Base-by-base conservation (phyloP, 2,797 vertebrate genomes). In the Liparis tanakae region DNA sequence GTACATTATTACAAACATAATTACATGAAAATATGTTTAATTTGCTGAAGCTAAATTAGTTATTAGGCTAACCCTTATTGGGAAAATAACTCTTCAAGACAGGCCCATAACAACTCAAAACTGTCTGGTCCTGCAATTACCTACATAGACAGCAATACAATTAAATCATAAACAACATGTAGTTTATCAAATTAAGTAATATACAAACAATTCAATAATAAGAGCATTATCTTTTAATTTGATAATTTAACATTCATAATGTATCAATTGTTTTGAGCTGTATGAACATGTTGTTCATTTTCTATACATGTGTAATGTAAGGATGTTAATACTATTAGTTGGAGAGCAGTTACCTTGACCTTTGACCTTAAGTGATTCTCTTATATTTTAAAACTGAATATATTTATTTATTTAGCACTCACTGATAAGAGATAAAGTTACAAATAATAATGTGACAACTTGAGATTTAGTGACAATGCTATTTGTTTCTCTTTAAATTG, bases 371-470 rank as follows among this genome's bases (percentile, higher is more conserved):
- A 20, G 37, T 14, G 12, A 51, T 46, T 56, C n/a, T 64, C 25
- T 30, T 30, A 30, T 30, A 30, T 30, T 30, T 30, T 30, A 2
- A 30, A 30, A 30, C 25, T 30, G 25, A 30, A 30, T 30, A 30
- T 30, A 56, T 76, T 55, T 55, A 56, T 76, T 55, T 55, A 71
- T 79, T 77, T n/a, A 53, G 15, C 10, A 37, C 2, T 54, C n/a
- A 67, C 20, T 43, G 30, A 65, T 54, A 8, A 33, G 5, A 72
- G 18, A 30, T 13, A 30, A 34, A 65, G 6, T 65, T 60, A 50
- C 9, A 67, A 58, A 33, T 5, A 78, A 18, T 7, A 46, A 46
- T 7, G 25, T 30, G 25, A 30, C 25, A 67, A 43, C 0, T 44
- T n/a, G 69, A 6, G 2, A 56, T n/a, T 36, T 20, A 20, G 12